Base-by-base conservation (phyloP, 2,888 invertebrate species). In the Amphipoea oculea region DNA sequence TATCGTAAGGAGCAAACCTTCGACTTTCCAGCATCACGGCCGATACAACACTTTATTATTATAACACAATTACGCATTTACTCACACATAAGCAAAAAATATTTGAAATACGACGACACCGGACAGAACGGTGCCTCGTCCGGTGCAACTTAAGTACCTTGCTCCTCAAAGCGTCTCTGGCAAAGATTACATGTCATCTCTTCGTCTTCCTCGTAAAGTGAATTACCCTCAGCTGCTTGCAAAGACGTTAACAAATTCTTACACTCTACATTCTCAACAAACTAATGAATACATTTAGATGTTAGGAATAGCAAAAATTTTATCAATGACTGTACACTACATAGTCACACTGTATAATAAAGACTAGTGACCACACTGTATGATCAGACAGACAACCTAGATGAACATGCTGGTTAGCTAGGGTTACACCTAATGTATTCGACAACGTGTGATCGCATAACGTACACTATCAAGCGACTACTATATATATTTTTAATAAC, bases 91-190 rank as follows among this genome's bases (percentile, higher is more conserved):
- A 96, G 96, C 96, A 94, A 94, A 94, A 93, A 93, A 94, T 92
- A 93, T 94, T 93, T 92, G 93, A 94, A 95, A 94, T 93, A 94
- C 93, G 94, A 93, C 92, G 94, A 92, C 94, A 96, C 96, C 95
- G 95, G 95, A 94, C 93, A 91, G 91, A 92, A 92, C 92, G 92
- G 93, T 92, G 92, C 89, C 90, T 92, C 92, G 93, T 95, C 94
- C 95, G 94, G 93, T 92, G 94, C 93, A 92, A 93, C 94, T 95
- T 92, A 95, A 96, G 97, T 98, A 98, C 98, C 98, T 98, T 98
- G 98, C 97, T 98, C 98, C 97, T 98, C 98, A 97, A 98, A 98
- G 95, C 98, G 98, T 97, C 98, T 98, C 97, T 98, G 98, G 97
- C 98, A 98, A 97, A 98, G 98, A 96, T 98, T 98, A 97, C 98